Conservation (phyloP, 1,140 invertebrate species). For the Andrena cerasifolii region DNA sequence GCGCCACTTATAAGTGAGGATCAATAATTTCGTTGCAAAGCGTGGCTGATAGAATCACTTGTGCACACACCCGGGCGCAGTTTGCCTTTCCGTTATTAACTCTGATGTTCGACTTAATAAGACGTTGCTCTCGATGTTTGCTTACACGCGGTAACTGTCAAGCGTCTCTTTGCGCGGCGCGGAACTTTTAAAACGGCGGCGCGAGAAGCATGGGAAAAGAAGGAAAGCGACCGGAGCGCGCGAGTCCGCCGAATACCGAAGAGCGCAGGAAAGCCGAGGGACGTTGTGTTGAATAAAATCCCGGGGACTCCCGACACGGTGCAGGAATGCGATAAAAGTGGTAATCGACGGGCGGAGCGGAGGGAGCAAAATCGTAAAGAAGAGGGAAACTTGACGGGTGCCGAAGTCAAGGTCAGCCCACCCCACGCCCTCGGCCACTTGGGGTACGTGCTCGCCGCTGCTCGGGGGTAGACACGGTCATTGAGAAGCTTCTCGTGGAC, state of each 20-base stretch:
- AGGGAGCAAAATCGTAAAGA: conserved; percentile 28
- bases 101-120: neutral
- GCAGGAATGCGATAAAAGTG: conserved; percentile 45
- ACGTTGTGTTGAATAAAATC: conserved; percentile 23
- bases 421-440: neutral
- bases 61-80: neutral
- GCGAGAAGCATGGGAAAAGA: conserved; percentile 2
- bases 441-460: conserved; percentile 6
- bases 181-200: neutral
- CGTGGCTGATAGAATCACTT: neutral
- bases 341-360: conserved; percentile 17
- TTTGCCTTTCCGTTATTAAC: neutral
- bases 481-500: conserved; percentile 42
- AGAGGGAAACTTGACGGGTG: conserved; percentile 23
- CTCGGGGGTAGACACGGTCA: conserved; percentile 47
- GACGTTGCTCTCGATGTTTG: neutral
- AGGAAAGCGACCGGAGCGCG: neutral
- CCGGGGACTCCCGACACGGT: conserved; percentile 12
- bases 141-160: neutral
- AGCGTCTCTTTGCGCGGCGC: neutral
- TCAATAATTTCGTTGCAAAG: neutral
- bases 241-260: neutral
- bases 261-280: neutral
- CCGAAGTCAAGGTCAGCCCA: conserved; percentile 47
- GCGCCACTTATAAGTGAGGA: neutral